A percentile compares a stretch with the other conserved stretches of the same genome.
Conservation (phyloP, 1,140 invertebrate species). For the Nasonia longicornis region DNA sequence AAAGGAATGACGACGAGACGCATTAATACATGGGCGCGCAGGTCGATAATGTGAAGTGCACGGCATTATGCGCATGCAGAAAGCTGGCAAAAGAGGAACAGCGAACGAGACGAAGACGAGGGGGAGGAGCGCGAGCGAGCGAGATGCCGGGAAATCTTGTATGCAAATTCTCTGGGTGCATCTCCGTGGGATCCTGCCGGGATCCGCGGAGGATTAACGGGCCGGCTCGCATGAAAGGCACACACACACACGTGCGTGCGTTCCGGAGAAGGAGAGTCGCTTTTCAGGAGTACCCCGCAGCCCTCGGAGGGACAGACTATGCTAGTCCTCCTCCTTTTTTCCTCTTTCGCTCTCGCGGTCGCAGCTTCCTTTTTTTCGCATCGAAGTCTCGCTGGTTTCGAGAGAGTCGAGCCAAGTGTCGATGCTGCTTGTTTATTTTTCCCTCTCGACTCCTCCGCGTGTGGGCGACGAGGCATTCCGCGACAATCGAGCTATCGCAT, state of each 20-base stretch:
- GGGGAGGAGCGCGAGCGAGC: constrained; percentile 49
- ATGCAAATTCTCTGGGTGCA: constrained; percentile 70
- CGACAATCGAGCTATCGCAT: constrained; percentile 34
- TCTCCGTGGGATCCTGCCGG: constrained; percentile 68
- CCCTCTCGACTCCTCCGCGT: background rate
- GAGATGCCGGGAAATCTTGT: constrained; percentile 68
- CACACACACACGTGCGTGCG: background rate
- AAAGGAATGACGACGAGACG: no score
- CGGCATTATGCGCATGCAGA: no score
- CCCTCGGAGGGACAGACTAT: constrained; percentile 36
- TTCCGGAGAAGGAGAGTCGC: constrained; percentile 31
- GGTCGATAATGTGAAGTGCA: background rate
- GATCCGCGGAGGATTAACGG: constrained; percentile 69
- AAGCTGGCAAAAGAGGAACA: constrained; percentile 34
- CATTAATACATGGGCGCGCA: constrained; percentile 34
- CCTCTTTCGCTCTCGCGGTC: constrained; percentile 18
- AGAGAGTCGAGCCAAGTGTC: constrained; percentile 6
- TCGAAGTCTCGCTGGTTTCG: constrained; percentile 12
- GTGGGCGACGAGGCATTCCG: constrained; percentile 42
- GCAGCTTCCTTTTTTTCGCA: constrained; percentile 12
- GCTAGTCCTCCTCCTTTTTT: constrained; percentile 28
- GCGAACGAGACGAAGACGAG: constrained; percentile 53
- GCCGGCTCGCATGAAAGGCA: constrained; percentile 68
- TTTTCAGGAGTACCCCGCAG: constrained; percentile 40
- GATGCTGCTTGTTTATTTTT: background rate